Conservation (phyloP, 2,888 invertebrate genomes). For the Trileptium ribeirensis region DNA sequence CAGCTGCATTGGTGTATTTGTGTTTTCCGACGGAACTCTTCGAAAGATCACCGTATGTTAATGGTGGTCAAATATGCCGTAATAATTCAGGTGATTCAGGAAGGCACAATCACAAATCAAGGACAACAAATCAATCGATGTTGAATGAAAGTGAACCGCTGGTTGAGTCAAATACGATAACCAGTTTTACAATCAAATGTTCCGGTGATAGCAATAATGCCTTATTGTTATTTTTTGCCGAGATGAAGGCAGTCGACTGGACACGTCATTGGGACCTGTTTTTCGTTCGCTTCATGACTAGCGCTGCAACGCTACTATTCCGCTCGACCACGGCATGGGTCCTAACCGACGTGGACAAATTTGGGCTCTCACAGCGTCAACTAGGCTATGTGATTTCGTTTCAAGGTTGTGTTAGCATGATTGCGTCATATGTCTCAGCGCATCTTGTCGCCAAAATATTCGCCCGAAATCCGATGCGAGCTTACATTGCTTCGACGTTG, state of each 20-base stretch:
- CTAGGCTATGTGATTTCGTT: conserved; percentile 13
- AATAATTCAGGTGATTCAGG: neutral
- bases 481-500: neutral
- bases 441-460: neutral
- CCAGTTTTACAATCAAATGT: neutral
- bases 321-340: conserved; percentile 25
- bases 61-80: neutral
- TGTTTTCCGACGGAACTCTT: neutral
- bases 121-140: neutral
- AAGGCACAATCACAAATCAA: neutral
- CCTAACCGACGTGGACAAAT: conserved; percentile 5
- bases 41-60: too few relatives aligned
- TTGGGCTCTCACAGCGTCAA: neutral
- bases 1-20: neutral
- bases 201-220: too few relatives aligned
- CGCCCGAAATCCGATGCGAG: too few relatives aligned
- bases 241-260: conserved; percentile 21
- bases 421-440: neutral
- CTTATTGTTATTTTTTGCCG: neutral
- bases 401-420: conserved; percentile 13
- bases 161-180: neutral
- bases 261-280: conserved; percentile 22
- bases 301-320: conserved; percentile 22
- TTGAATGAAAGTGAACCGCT: neutral
- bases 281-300: conserved; percentile 4